These are phyloP conservation scores for Bombyx huttoni DNA, from an alignment of 2,888 invertebrate species.

Conservation along the genomic window DNA sequence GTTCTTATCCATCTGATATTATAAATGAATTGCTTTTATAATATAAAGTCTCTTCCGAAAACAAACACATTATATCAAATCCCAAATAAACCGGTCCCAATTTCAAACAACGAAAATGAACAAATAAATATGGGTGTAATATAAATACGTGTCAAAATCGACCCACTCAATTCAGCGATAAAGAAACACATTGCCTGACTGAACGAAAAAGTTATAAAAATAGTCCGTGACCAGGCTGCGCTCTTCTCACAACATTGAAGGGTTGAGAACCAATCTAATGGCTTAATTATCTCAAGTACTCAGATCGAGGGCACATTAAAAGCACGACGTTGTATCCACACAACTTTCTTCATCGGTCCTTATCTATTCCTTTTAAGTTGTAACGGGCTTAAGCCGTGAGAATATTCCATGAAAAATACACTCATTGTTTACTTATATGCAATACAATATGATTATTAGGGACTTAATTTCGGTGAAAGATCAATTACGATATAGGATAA, in stretches of 20 bases:
- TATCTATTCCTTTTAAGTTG: slow-evolving; percentile 30
- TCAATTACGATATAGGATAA: background rate
- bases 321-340: slow-evolving; percentile 11
- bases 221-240: slow-evolving; percentile 30
- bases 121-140: background rate
- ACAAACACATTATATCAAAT: too few relatives aligned
- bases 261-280: slow-evolving; percentile 55
- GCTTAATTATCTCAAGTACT: slow-evolving; percentile 65
- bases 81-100: too few relatives aligned
- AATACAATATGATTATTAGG: slow-evolving; percentile 3
- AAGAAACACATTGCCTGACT: slow-evolving; percentile 37
- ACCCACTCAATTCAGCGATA: slow-evolving; percentile 17
- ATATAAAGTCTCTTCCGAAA: too few relatives aligned
- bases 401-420: slow-evolving; percentile 12
- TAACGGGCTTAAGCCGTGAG: slow-evolving; percentile 22
- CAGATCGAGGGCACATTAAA: slow-evolving; percentile 35
- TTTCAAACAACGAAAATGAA: too few relatives aligned
- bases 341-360: slow-evolving; percentile 20
- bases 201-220: slow-evolving; percentile 35
- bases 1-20: too few relatives aligned
- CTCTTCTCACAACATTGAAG: slow-evolving; percentile 50
- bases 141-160: slow-evolving; percentile 18
- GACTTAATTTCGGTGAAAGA: background rate
- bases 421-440: slow-evolving; percentile 7
- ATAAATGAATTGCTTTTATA: too few relatives aligned